Evolutionary conservation across 2,113 vertebrate species (phyloP).

Genomic region (Chaetodon trifascialis): DNA sequence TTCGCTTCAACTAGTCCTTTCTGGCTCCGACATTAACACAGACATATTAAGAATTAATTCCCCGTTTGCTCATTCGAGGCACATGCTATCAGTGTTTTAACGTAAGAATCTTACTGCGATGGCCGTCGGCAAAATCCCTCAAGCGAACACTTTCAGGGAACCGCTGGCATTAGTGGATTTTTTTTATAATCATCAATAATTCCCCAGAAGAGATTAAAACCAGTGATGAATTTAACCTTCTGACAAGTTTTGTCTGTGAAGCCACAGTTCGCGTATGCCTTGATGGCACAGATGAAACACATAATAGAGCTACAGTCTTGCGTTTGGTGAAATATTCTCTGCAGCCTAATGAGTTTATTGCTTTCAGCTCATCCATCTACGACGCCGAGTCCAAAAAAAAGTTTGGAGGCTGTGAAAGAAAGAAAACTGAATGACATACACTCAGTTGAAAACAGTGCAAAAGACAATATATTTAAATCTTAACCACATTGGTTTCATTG

Average conservation of each 20-base stretch:
- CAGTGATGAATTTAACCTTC: not conserved
- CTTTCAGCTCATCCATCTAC: conserved; percentile 19
- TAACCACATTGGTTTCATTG: too few species aligned
- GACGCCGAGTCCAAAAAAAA: too few species aligned
- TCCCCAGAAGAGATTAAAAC: not conserved
- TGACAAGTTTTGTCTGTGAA: not conserved
- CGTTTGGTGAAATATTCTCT: not conserved
- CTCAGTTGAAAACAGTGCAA: too few species aligned
- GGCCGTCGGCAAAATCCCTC: not conserved
- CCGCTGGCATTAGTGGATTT: not conserved
- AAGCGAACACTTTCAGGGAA: conserved; percentile 3
- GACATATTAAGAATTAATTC: conserved; percentile 23
- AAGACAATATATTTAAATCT: too few species aligned
- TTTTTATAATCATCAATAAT: not conserved
- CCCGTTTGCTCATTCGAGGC: conserved; percentile 7
- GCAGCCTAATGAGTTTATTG: not conserved
- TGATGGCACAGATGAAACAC: not conserved
- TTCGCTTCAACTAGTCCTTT: conserved; percentile 33
- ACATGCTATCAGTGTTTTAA: not conserved
- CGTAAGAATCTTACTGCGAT: not conserved
- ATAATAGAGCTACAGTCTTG: not conserved
- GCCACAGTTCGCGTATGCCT: not conserved
- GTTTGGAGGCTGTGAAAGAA: too few species aligned
- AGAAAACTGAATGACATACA: too few species aligned
- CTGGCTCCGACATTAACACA: conserved; percentile 16